Evolutionary conservation across 2,888 invertebrate species (phyloP).

Genomic region (Crioceris asparagi): DNA sequence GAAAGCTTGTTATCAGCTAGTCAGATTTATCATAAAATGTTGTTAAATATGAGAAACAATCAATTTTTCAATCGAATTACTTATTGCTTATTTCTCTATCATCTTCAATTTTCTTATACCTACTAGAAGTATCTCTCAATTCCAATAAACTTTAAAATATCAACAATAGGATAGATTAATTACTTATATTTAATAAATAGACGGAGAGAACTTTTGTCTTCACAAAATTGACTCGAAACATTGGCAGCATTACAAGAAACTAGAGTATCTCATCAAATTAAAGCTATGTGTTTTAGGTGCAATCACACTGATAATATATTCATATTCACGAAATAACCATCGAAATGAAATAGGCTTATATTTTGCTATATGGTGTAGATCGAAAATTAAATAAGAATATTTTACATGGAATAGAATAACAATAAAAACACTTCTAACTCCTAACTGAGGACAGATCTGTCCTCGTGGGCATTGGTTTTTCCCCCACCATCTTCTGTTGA

Average conservation of each 20-base stretch:
- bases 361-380: no score
- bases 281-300: slow-evolving; percentile 11
- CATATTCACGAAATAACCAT: no score
- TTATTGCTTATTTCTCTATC: slow-evolving; percentile 2
- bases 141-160: slow-evolving; percentile 38
- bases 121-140: slow-evolving; percentile 23
- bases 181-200: slow-evolving; percentile 30
- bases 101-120: slow-evolving; percentile 15
- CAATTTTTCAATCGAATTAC: neutral
- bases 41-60: neutral
- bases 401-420: no score
- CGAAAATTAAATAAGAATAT: no score
- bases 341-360: no score
- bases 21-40: neutral
- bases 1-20: neutral
- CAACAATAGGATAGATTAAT: slow-evolving; percentile 36
- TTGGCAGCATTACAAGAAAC: slow-evolving; percentile 24
- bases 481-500: no score
- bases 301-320: no score
- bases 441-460: no score
- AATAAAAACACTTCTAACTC: no score
- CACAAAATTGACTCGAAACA: slow-evolving; percentile 34
- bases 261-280: slow-evolving; percentile 15
- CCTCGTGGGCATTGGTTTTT: no score
- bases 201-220: slow-evolving; percentile 35